These are phyloP conservation scores for Turritopsis dohrnii DNA, from an alignment of 30 jellyfish, hydroid and myxozoan genomes.

Conservation along the genomic window DNA sequence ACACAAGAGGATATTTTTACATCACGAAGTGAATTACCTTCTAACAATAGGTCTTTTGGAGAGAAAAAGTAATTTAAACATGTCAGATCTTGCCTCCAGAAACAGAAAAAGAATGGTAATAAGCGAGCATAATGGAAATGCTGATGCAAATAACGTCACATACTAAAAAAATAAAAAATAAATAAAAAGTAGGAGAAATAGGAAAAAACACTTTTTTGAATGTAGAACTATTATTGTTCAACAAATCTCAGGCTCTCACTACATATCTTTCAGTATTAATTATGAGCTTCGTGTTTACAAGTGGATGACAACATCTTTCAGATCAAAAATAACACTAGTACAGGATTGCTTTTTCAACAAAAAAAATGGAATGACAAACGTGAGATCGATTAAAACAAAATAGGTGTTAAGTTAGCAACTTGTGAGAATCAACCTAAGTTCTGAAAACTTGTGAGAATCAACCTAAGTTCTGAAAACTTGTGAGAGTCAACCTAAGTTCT, in stretches of 20 bases:
- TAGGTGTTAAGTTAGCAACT: too few species aligned
- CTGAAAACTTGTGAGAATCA: conserved; percentile 44
- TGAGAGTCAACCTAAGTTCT: too few species aligned
- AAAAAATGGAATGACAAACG: not conserved
- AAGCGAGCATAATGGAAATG: conserved; percentile 88
- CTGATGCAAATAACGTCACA: conserved; percentile 92
- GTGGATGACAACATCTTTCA: not conserved
- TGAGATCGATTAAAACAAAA: not conserved
- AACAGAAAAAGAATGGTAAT: conserved; percentile 71
- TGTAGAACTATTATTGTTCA: too few species aligned
- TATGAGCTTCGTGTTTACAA: not conserved
- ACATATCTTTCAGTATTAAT: too few species aligned
- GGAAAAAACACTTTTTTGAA: too few species aligned
- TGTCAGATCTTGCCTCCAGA: conserved; percentile 90
- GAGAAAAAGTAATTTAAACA: conserved; percentile 69
- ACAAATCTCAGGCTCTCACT: too few species aligned
- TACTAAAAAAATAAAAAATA: conserved; percentile 26
- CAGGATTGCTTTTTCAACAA: too few species aligned
- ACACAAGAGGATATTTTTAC: too few species aligned
- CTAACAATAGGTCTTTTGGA: conserved; percentile 79
- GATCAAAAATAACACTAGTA: not conserved
- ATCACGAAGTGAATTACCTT: conserved; percentile 54
- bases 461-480: too few species aligned
- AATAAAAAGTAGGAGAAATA: not conserved
- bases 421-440: too few species aligned